Evolutionary conservation across 2,888 invertebrate genomes (phyloP), one percentile per base, ranked within the genome.

Genomic region (Halocaridina rubra): DNA sequence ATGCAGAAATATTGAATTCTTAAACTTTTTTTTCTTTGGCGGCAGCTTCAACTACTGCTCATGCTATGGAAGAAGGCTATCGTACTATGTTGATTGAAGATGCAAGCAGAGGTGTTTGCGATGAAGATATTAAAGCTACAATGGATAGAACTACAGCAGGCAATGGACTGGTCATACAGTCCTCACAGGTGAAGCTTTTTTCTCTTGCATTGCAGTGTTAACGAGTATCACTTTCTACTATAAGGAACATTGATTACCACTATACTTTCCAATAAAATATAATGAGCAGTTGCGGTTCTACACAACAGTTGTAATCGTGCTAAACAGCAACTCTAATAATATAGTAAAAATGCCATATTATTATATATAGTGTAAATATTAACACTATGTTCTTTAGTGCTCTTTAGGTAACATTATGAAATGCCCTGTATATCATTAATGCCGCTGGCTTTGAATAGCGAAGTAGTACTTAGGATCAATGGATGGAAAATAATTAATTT

Each of bases 51-150:
- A 97, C 98, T 0, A 96, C 96, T 53, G 94, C 94, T 0, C 96
- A 98, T 91, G 95, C 97, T 0, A 91, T 97, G n/a, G 96, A 96
- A 0, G 95, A 96, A 89, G 98, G 97, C 0, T 98, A 97, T 92
- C 93, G 97, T 88, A 96, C 98, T 13, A 93, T 97, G 75, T 92
- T 98, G 33, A 93, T 98, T 10, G 97, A 98, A 89, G 97, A 98
- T 91, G 97, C 97, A 88, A 94, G 96, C 89, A 94, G 97, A 72
- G 98, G 98, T 1, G 97, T 98, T 0, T 95, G 95, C 91, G 91
- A 95, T 32, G 93, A 94, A 24, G 96, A 96, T 90, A 98, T 98
- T 84, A 95, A 96, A 90, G 93, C 93, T 89, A 96, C 96, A 64
- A 96, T 95, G 91, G 92, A 94, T 81, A 94, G 94, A 86, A 94